Evolutionary conservation across 53 echinoderm and acorn worm genomes (phyloP).

Genomic region (Pentamera pediparva): DNA sequence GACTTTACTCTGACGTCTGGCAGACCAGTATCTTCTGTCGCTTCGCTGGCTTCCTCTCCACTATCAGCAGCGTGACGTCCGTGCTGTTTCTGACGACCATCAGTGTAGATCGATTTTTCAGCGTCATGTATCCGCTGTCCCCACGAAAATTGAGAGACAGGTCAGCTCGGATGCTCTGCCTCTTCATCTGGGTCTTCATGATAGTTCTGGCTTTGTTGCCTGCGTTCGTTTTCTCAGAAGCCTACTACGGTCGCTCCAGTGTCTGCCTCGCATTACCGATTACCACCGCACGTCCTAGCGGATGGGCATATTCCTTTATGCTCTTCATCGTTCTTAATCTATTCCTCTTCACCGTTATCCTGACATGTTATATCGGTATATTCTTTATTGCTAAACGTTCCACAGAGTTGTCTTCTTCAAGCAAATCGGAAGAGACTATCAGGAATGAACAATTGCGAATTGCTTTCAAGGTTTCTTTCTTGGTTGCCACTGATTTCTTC

Average conservation of each 20-base stretch:
- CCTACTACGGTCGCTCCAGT: conserved; percentile 66
- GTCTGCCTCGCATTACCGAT: conserved; percentile 68
- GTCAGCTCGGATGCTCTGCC: conserved; percentile 33
- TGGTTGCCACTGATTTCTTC: conserved; percentile 48
- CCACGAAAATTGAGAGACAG: conserved; percentile 43
- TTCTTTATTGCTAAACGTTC: conserved; percentile 55
- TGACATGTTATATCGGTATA: conserved; percentile 53
- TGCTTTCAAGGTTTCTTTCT: conserved; percentile 42
- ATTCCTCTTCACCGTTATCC: conserved; percentile 44
- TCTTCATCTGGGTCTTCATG: conserved; percentile 40
- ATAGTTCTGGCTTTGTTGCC: conserved; percentile 36
- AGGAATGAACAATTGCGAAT: conserved; percentile 29
- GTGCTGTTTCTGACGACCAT: conserved; percentile 60
- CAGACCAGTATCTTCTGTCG: conserved; percentile 44
- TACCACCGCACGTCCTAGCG: conserved; percentile 31
- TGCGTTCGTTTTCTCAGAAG: conserved; percentile 52
- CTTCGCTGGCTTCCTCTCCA: conserved; percentile 61
- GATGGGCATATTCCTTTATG: conserved; percentile 64
- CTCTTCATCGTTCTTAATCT: conserved; percentile 55
- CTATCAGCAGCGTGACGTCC: conserved; percentile 56
- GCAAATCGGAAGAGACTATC: conserved; percentile 25
- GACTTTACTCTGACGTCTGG: conserved; percentile 23
- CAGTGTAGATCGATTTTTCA: conserved; percentile 52
- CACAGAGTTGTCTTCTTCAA: no score
- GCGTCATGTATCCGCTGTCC: conserved; percentile 59